Conservation (phyloP, 2,888 invertebrate species). For the Trisateles emortualis region DNA sequence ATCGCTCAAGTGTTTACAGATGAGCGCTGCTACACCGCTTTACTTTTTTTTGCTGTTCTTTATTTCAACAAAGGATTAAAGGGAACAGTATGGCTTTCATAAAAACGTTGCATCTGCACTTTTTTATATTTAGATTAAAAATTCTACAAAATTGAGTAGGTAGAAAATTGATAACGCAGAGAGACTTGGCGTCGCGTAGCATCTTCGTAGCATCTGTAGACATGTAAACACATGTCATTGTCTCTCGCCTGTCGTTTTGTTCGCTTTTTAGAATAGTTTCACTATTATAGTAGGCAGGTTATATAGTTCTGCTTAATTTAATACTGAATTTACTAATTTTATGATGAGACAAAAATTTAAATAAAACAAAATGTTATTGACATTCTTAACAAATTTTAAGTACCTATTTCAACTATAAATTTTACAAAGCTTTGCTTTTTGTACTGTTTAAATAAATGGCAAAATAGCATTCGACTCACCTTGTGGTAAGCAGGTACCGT, state of each 20-base stretch:
- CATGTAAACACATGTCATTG: neutral
- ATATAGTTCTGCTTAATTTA: no score
- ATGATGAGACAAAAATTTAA: no score
- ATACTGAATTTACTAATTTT: no score
- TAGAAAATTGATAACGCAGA: conserved; percentile 15
- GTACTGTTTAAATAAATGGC: no score
- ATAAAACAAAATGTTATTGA: no score
- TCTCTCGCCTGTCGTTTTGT: neutral
- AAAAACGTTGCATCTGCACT: conserved; percentile 8
- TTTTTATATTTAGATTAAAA: conserved; percentile 8
- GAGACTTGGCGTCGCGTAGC: conserved; percentile 37
- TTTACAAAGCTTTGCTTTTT: no score
- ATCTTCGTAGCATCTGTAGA: conserved; percentile 29
- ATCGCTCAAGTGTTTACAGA: conserved; percentile 70
- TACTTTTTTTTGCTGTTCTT: conserved; percentile 57
- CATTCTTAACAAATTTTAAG: no score
- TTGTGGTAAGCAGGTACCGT: no score
- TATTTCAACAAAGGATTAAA: conserved; percentile 49
- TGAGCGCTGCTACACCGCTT: conserved; percentile 56
- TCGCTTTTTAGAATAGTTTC: neutral
- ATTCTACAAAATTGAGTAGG: conserved; percentile 3
- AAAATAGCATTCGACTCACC: no score
- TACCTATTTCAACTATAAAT: no score
- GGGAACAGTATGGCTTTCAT: conserved; percentile 26
- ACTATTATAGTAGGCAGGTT: no score